A percentile compares a stretch with the other conserved stretches of the same genome.
phyloP scores from a whole-genome alignment of 1,140 invertebrate genomes.

The Amyelois transitella region DNA sequence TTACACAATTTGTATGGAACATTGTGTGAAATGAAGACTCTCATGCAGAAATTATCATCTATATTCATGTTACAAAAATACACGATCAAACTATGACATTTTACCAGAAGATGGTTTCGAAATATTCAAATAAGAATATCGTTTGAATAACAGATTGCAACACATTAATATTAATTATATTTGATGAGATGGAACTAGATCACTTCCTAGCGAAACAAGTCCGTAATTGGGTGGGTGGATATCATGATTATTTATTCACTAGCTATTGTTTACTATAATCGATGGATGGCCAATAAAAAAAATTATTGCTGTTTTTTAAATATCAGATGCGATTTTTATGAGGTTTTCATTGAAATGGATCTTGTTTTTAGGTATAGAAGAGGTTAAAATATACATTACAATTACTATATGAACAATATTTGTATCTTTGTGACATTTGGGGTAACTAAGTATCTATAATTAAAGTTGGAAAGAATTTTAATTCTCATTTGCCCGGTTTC shows the following conservation, averaged over 20 bases:
- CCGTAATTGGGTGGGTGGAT: neutral
- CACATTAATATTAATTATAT: neutral
- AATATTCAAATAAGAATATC: conserved; percentile 1
- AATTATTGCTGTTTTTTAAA: neutral
- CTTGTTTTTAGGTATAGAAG: too few relatives aligned
- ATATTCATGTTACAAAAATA: too few relatives aligned
- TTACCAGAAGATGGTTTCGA: neutral
- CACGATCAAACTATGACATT: neutral
- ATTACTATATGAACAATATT: too few relatives aligned
- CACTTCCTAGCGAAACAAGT: conserved; percentile 4
- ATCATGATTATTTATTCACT: neutral
- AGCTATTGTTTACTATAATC: conserved; percentile 2
- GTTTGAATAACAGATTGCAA: conserved; percentile 3
- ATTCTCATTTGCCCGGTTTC: too few relatives aligned
- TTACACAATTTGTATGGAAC: too few relatives aligned
- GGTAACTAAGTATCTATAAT: too few relatives aligned
- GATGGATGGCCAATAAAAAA: neutral
- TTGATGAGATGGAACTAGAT: conserved; percentile 7
- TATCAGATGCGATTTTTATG: neutral
- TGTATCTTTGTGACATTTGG: too few relatives aligned
- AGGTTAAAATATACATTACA: too few relatives aligned
- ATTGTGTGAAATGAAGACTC: too few relatives aligned
- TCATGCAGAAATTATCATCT: too few relatives aligned
- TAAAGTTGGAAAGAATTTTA: too few relatives aligned
- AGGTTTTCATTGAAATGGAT: too few relatives aligned